These are phyloP conservation scores for Harpagoxenus sublaevis DNA, from an alignment of 2,888 invertebrate genomes.

Conservation along the genomic window DNA sequence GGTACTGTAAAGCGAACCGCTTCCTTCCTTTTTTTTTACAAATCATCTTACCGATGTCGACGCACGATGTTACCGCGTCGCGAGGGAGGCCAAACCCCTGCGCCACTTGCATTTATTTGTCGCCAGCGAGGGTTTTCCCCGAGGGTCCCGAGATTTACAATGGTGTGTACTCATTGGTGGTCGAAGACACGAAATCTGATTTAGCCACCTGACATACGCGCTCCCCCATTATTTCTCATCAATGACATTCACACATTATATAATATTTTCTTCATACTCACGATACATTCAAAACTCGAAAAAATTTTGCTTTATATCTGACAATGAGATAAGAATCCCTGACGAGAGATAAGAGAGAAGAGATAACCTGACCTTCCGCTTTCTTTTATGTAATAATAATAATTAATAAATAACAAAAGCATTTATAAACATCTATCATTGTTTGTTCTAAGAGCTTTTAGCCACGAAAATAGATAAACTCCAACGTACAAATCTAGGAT, in stretches of 20 bases:
- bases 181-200: neutral
- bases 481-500: neutral
- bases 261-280: neutral
- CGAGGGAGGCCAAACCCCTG: slow-evolving; percentile 65
- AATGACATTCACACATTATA: neutral
- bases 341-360: too few species aligned
- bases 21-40: slow-evolving; percentile 58
- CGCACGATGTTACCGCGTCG: slow-evolving; percentile 58
- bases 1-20: slow-evolving; percentile 59
- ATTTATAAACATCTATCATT: slow-evolving; percentile 17
- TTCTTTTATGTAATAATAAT: neutral
- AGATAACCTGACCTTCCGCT: too few species aligned
- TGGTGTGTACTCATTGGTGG: slow-evolving; percentile 14
- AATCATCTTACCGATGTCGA: slow-evolving; percentile 64
- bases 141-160: slow-evolving; percentile 63
- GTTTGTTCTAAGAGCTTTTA: neutral
- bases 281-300: neutral
- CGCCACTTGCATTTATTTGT: slow-evolving; percentile 77
- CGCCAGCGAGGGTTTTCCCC: slow-evolving; percentile 68
- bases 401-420: neutral
- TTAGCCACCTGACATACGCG: neutral
- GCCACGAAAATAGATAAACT: neutral
- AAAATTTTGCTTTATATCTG: neutral
- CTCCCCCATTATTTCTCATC: neutral
- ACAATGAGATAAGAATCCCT: too few species aligned